Percentiles rank a stretch among this genome's conserved stretches.
Evolutionary conservation across 2,797 vertebrate species (phyloP).

Genomic region (Hoplostethus atlanticus): DNA sequence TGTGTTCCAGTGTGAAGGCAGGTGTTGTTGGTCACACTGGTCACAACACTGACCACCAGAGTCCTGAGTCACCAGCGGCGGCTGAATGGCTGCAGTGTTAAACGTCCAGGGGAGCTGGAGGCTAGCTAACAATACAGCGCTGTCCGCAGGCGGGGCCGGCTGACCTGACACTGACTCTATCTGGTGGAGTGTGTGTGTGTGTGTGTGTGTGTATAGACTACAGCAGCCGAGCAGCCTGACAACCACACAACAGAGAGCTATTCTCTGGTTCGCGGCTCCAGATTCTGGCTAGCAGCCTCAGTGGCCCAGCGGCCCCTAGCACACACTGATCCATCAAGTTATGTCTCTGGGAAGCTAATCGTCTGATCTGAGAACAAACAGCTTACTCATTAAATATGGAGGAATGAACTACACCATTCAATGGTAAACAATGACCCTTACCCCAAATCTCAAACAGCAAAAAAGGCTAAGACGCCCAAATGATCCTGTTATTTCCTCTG

Average conservation of each 20-base stretch:
- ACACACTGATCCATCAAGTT: slow-evolving; percentile 62
- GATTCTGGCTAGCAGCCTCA: slow-evolving; percentile 44
- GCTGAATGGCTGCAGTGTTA: slow-evolving; percentile 78
- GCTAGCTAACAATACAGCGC: slow-evolving; percentile 77
- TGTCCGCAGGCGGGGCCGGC: slow-evolving; percentile 67
- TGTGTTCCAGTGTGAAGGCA: slow-evolving; percentile 64
- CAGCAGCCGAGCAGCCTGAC: slow-evolving; percentile 61
- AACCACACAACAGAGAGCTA: slow-evolving; percentile 65
- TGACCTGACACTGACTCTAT: slow-evolving; percentile 77
- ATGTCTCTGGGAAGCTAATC: slow-evolving; percentile 60
- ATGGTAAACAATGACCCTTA: slow-evolving; percentile 25
- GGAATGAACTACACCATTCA: slow-evolving; percentile 41
- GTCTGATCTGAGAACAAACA: slow-evolving; percentile 69
- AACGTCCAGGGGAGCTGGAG: slow-evolving; percentile 64
- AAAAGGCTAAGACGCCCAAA: slow-evolving; percentile 28
- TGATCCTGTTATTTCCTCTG: slow-evolving; percentile 8
- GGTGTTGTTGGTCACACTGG: slow-evolving; percentile 72
- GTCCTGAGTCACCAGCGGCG: slow-evolving; percentile 77
- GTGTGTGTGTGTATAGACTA: slow-evolving; percentile 54
- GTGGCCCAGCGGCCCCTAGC: slow-evolving; percentile 43
- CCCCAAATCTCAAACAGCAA: slow-evolving; percentile 16
- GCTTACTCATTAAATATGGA: slow-evolving; percentile 59
- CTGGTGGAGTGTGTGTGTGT: slow-evolving; percentile 66
- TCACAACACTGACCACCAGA: slow-evolving; percentile 51
- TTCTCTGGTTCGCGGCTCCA: slow-evolving; percentile 48